These are phyloP conservation scores for Brachyopa scutellaris DNA, from an alignment of 2,888 invertebrate genomes.

Conservation along the genomic window DNA sequence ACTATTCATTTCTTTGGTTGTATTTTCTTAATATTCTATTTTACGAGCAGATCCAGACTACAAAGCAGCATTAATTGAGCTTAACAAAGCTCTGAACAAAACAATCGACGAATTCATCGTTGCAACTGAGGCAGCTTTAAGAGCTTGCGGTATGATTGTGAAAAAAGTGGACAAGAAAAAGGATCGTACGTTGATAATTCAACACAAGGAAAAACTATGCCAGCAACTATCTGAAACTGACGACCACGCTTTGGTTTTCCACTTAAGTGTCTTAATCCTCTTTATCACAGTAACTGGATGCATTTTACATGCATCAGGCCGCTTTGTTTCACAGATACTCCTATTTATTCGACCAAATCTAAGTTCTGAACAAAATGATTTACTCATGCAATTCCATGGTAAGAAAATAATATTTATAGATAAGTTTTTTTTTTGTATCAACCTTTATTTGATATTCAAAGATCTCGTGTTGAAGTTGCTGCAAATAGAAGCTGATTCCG, in stretches of 20 bases:
- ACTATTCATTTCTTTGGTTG: too few species aligned
- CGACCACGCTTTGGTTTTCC: slow-evolving; percentile 90
- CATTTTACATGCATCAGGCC: slow-evolving; percentile 96
- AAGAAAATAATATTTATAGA: slow-evolving; percentile 74
- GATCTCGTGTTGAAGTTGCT: slow-evolving; percentile 86
- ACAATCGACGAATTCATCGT: slow-evolving; percentile 90
- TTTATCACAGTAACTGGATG: slow-evolving; percentile 91
- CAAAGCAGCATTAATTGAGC: slow-evolving; percentile 85
- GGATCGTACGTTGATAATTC: slow-evolving; percentile 88
- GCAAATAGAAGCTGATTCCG: slow-evolving; percentile 82
- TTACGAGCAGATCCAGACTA: slow-evolving; percentile 85
- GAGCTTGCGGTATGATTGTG: slow-evolving; percentile 89
- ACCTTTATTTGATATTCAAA: slow-evolving; percentile 76
- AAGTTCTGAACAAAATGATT: slow-evolving; percentile 85
- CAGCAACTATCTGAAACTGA: slow-evolving; percentile 89
- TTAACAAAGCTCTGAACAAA: slow-evolving; percentile 88
- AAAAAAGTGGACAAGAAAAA: slow-evolving; percentile 96
- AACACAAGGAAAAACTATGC: slow-evolving; percentile 91
- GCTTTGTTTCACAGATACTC: slow-evolving; percentile 93
- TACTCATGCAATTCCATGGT: slow-evolving; percentile 91
- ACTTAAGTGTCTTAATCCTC: slow-evolving; percentile 89
- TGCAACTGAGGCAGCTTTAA: slow-evolving; percentile 88
- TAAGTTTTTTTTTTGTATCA: background rate
- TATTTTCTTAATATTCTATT: background rate
- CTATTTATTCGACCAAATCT: slow-evolving; percentile 88